Percentiles rank a stretch among this genome's conserved stretches.
These are phyloP conservation scores for Pseudomyrmex pallidus DNA, from an alignment of 1,140 invertebrate genomes.

Conservation along the genomic window DNA sequence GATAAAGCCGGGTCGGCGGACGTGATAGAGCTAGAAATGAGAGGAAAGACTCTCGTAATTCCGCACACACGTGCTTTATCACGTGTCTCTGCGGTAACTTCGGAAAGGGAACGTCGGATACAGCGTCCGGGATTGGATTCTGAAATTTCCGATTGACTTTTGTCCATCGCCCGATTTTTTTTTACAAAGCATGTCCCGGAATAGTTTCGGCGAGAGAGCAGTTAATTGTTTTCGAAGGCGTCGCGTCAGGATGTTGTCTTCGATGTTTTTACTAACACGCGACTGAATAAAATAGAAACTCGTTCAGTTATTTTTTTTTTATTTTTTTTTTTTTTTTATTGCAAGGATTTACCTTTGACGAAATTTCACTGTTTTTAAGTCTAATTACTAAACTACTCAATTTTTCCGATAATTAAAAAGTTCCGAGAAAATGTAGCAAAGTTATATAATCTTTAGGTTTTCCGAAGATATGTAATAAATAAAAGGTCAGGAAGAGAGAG, in stretches of 20 bases:
- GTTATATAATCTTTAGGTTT: not conserved
- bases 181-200: too few species aligned
- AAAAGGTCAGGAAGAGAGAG: not conserved
- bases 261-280: not conserved
- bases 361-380: not conserved
- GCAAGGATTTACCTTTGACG: not conserved
- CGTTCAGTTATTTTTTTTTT: not conserved
- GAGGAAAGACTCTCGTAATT: conserved; percentile 38
- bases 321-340: not conserved
- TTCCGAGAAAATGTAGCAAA: not conserved
- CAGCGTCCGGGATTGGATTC: not conserved
- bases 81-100: not conserved
- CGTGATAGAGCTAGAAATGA: conserved; percentile 45
- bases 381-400: not conserved
- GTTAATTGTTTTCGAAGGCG: too few species aligned
- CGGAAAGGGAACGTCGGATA: not conserved
- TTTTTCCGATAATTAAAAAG: conserved; percentile 24
- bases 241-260: too few species aligned
- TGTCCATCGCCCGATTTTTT: too few species aligned
- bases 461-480: not conserved
- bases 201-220: too few species aligned
- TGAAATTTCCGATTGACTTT: not conserved
- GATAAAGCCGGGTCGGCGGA: conserved; percentile 13
- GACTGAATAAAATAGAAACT: conserved; percentile 14
- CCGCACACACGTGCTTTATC: conserved; percentile 38